Percentiles rank a stretch among this genome's conserved stretches.
Evolutionary conservation across 2,797 vertebrate genomes (phyloP).

Genomic region (Manis pentadactyla): DNA sequence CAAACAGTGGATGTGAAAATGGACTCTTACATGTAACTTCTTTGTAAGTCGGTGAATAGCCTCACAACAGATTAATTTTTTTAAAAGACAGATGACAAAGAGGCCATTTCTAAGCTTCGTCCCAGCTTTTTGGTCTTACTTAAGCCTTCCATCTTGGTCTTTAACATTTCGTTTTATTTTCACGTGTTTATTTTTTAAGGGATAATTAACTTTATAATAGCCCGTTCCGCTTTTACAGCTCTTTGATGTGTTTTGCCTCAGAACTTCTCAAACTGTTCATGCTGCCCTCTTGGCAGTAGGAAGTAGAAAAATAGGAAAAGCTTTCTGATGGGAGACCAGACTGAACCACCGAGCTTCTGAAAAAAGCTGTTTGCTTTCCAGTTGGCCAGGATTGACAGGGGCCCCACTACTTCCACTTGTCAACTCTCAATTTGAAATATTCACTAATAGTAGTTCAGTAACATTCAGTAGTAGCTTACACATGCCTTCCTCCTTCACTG

Average conservation of each 20-base stretch:
- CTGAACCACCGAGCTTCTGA: slow-evolving; percentile 10
- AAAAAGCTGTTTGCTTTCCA: slow-evolving; percentile 64
- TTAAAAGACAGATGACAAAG: background rate
- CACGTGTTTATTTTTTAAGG: slow-evolving; percentile 14
- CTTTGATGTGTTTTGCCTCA: background rate
- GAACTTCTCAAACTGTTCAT: background rate
- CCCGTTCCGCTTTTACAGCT: background rate
- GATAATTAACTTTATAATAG: background rate
- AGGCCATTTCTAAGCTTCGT: background rate
- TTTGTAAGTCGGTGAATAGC: background rate
- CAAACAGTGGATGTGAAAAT: background rate
- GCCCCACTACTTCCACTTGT: background rate
- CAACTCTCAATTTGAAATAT: background rate
- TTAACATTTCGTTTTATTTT: background rate
- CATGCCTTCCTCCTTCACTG: background rate
- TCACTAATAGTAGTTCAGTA: background rate
- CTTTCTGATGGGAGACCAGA: slow-evolving; percentile 16
- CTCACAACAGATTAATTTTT: background rate
- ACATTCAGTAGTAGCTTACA: background rate
- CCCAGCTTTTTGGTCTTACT: background rate
- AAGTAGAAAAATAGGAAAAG: background rate
- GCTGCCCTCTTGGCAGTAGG: background rate
- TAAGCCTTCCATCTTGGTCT: background rate
- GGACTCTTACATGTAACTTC: background rate
- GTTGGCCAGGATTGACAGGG: slow-evolving; percentile 25